Evolutionary conservation across 2,888 invertebrate genomes (phyloP), one percentile per base, ranked within the genome.

Genomic region (Drosophila differens): DNA sequence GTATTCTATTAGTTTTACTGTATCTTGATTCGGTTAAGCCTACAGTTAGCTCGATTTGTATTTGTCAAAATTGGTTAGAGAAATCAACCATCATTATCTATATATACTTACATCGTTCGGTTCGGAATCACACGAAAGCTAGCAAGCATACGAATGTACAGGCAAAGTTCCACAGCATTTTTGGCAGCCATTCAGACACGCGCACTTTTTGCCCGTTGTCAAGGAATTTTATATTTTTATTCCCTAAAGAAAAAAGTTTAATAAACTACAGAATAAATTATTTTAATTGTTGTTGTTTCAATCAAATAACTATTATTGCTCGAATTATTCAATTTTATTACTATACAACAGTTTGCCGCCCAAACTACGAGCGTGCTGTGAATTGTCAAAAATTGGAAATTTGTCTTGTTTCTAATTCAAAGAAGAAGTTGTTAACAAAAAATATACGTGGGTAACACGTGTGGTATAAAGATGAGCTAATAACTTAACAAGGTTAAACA

Each of bases 161-260:
- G 89, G 87, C 90, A 81, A 73, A 80, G 85, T 89, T 90, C 87
- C 84, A 79, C 70, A 90, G 90, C 91, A 91, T 90, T 91, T 91
- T 91, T 91, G 91, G 92, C 91, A 91, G 92, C 91, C 91, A 91
- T 91, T 91, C 86, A 85, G 83, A 83, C 77, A 78, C 69, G 80
- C 66, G 83, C 83, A 90, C 90, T 85, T 90, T 88, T 88, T 82
- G 82, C 76, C 72, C 82, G 79, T 61, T 74, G 79, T 85, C 75
- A 86, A 87, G 92, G 91, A 91, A 91, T 92, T 91, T 91, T 91
- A 85, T 84, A 90, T 88, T 92, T 92, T 91, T 92, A 91, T 91
- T 91, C 92, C 92, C 87, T 91, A 92, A 92, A 92, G 83, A 91
- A 91, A 92, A 87, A 87, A 86, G 83, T 89, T 86, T 82, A 87